These are phyloP conservation scores for Bufotes viridis DNA, from an alignment of 2,797 vertebrate species.

Conservation along the genomic window DNA sequence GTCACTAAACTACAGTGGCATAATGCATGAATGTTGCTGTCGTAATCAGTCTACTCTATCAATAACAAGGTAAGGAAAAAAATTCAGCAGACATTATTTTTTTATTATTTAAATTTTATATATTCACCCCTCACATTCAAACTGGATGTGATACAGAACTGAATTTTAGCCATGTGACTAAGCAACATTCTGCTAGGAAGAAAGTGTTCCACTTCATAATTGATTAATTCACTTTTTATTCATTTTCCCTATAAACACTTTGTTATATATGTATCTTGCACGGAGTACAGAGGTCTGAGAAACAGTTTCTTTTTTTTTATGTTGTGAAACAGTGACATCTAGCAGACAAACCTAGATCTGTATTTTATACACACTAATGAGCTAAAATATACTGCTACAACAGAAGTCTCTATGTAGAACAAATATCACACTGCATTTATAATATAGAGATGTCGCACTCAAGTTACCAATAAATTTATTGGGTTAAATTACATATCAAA, in stretches of 20 bases:
- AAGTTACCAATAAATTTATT: too few relatives aligned
- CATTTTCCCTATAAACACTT: not conserved
- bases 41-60: not conserved
- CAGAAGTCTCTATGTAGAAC: not conserved
- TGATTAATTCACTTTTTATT: conserved; percentile 51
- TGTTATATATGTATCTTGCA: not conserved
- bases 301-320: not conserved
- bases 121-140: conserved; percentile 19
- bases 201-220: conserved; percentile 35
- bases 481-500: too few relatives aligned
- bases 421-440: not conserved
- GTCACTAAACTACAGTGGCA: not conserved
- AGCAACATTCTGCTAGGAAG: conserved; percentile 31
- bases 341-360: conserved; percentile 47
- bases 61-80: not conserved
- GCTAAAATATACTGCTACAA: not conserved
- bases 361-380: conserved; percentile 3
- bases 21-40: not conserved
- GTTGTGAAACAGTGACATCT: conserved; percentile 59
- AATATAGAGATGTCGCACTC: not conserved
- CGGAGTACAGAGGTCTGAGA: not conserved
- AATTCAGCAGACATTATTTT: not conserved
- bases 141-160: conserved; percentile 32
- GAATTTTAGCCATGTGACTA: conserved; percentile 38
- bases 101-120: conserved; percentile 9